Evolutionary conservation across 1,140 invertebrate species (phyloP).

Genomic region (Hylaeus volcanicus): DNA sequence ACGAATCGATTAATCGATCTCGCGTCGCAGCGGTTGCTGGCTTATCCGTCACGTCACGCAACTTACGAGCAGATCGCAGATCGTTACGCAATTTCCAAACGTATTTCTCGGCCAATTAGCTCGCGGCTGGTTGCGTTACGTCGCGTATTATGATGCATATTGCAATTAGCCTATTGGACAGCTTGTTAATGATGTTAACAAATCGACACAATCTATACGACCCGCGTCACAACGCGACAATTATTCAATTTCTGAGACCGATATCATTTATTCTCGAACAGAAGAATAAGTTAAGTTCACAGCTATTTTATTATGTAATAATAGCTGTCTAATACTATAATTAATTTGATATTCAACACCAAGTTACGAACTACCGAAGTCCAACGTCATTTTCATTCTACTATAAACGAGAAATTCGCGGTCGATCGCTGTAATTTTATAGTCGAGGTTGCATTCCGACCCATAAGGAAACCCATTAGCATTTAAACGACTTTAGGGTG

Average conservation of each 20-base stretch:
- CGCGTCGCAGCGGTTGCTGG: background rate
- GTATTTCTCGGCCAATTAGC: conserved; percentile 31
- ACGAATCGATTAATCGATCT: background rate
- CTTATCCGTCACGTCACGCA: background rate
- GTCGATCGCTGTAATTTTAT: no score
- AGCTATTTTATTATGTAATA: no score
- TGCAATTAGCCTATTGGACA: conserved; percentile 25
- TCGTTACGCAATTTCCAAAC: conserved; percentile 37
- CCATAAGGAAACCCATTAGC: no score
- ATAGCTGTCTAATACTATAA: no score
- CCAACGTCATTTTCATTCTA: no score
- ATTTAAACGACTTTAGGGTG: no score
- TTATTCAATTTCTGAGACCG: background rate
- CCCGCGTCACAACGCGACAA: background rate
- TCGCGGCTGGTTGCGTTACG: background rate
- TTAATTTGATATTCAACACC: no score
- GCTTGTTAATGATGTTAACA: conserved; percentile 21
- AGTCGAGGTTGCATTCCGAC: no score
- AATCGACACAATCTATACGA: background rate
- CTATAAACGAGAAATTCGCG: background rate
- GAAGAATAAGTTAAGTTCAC: background rate
- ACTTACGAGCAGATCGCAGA: conserved; percentile 11
- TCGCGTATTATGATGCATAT: conserved; percentile 18
- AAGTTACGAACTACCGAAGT: no score
- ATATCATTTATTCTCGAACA: background rate